These are phyloP conservation scores for Tillus elongatus DNA, from an alignment of 2,888 invertebrate species.

Conservation along the genomic window DNA sequence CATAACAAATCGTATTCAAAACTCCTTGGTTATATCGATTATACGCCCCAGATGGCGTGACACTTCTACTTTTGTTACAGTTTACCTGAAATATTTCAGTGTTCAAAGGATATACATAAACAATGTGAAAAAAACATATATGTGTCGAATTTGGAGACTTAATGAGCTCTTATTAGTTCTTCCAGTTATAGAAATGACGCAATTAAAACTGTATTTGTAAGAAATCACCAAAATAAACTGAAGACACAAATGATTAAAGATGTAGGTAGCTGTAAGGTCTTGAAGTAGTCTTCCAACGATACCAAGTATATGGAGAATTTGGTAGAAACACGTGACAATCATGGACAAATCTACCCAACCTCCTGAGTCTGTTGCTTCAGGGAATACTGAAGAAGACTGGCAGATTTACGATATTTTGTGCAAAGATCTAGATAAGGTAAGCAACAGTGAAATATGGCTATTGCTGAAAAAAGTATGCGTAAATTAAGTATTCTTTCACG, in stretches of 20 bases:
- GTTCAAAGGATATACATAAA: too few species aligned
- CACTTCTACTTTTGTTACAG: too few species aligned
- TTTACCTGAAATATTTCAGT: too few species aligned
- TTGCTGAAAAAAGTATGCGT: too few species aligned
- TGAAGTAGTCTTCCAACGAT: conserved; percentile 4
- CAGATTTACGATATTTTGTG: conserved; percentile 62
- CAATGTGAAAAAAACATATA: too few species aligned
- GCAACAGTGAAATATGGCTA: conserved; percentile 21
- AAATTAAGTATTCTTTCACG: too few species aligned
- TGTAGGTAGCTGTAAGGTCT: conserved; percentile 7
- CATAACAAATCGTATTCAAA: conserved; percentile 9
- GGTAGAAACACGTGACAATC: conserved; percentile 13
- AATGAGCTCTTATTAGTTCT: too few species aligned
- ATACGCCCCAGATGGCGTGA: conserved; percentile 31
- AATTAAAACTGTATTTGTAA: too few species aligned
- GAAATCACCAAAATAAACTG: too few species aligned
- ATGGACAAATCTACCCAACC: conserved; percentile 9
- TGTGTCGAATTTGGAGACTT: too few species aligned
- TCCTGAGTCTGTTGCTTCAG: conserved; percentile 27
- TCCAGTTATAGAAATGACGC: too few species aligned
- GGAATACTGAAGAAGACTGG: conserved; percentile 61
- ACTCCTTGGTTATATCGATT: conserved; percentile 38
- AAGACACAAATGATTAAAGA: too few species aligned
- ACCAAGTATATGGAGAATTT: conserved; percentile 11
- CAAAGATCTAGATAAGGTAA: conserved; percentile 52